Conservation (phyloP, 2,888 invertebrate genomes). For the Drosophila peninsularis region DNA sequence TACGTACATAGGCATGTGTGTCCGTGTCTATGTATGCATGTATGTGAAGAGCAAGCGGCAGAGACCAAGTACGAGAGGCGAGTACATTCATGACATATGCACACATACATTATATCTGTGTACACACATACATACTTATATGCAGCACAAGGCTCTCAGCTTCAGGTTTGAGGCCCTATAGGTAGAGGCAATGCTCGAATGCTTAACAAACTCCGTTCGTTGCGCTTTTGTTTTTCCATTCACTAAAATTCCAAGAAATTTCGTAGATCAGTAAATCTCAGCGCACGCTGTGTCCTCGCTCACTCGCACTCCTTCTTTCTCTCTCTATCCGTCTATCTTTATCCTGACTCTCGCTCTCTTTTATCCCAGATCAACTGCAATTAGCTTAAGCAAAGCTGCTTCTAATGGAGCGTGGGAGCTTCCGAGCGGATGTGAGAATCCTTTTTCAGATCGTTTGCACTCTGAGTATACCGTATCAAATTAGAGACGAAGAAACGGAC, state of each 20-base stretch:
- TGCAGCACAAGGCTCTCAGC: slow-evolving; percentile 37
- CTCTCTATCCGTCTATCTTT: neutral
- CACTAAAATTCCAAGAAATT: slow-evolving; percentile 77
- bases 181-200: slow-evolving; percentile 54
- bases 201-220: slow-evolving; percentile 46
- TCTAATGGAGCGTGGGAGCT: slow-evolving; percentile 70
- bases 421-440: slow-evolving; percentile 50
- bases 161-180: slow-evolving; percentile 54
- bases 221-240: slow-evolving; percentile 80
- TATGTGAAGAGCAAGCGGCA: slow-evolving; percentile 47
- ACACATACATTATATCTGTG: neutral
- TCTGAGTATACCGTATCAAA: slow-evolving; percentile 32
- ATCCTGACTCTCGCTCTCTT: neutral
- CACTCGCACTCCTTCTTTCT: neutral
- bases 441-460: slow-evolving; percentile 11
- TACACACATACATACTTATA: neutral
- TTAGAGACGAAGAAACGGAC: slow-evolving; percentile 21
- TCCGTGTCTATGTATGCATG: neutral
- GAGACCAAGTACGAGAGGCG: slow-evolving; percentile 63
- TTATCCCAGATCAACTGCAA: slow-evolving; percentile 44
- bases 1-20: neutral
- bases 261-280: slow-evolving; percentile 78
- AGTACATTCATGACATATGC: slow-evolving; percentile 68
- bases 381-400: slow-evolving; percentile 56
- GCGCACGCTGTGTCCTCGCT: slow-evolving; percentile 16